These are phyloP conservation scores for Crotalus helleri DNA, from an alignment of 2,113 vertebrate genomes.

Conservation along the genomic window DNA sequence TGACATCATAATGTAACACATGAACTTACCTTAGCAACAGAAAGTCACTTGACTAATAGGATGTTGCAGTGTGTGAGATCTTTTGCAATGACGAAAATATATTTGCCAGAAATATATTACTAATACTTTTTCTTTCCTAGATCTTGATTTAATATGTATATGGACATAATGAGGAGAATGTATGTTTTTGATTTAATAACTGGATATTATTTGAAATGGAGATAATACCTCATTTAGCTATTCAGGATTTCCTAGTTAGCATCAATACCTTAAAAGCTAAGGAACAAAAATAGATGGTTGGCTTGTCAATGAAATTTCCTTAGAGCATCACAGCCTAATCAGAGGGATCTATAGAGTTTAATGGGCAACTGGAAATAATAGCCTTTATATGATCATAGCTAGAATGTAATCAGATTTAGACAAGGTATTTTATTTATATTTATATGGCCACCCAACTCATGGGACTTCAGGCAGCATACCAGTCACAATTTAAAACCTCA, in stretches of 20 bases:
- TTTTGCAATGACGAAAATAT: not conserved
- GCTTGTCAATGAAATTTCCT: not conserved
- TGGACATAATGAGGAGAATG: not conserved
- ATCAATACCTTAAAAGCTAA: not conserved
- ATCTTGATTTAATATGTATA: not conserved
- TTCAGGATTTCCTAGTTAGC: not conserved
- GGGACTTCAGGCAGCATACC: not conserved
- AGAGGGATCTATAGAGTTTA: not conserved
- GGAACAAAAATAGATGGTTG: not conserved
- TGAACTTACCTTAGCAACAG: not conserved
- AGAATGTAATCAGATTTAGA: not conserved
- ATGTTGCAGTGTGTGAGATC: not conserved
- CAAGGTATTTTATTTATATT: not conserved
- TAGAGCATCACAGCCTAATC: not conserved
- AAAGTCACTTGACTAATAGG: not conserved
- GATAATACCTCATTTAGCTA: not conserved
- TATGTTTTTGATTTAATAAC: not conserved
- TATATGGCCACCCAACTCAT: not conserved
- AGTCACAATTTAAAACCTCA: not conserved
- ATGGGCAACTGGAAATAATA: not conserved
- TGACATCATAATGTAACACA: not conserved
- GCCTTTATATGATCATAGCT: not conserved
- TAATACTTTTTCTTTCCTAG: not conserved
- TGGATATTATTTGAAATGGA: not conserved
- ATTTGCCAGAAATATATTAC: not conserved